phyloP scores from a whole-genome alignment of 1,140 invertebrate species.

The Philopotamus ludificatus region DNA sequence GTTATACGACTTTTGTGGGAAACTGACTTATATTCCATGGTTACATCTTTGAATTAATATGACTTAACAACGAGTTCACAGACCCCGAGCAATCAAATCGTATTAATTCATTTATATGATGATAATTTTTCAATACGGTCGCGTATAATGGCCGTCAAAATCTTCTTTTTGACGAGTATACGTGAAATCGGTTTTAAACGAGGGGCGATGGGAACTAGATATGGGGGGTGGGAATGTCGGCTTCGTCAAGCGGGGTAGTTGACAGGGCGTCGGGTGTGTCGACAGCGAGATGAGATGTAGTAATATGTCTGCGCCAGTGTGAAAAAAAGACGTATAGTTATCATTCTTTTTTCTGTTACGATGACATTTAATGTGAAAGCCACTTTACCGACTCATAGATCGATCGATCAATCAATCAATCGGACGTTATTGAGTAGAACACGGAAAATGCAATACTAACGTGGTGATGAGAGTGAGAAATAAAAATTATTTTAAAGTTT shows the following conservation, averaged over 20 bases:
- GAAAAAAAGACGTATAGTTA: not conserved
- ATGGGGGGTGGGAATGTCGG: slow-evolving; percentile 1
- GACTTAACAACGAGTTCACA: not conserved
- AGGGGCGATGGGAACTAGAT: not conserved
- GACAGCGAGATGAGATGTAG: slow-evolving; percentile 1
- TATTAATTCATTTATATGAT: no score
- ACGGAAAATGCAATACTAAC: no score
- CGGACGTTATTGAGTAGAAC: no score
- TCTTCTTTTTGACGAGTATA: not conserved
- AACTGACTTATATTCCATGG: not conserved
- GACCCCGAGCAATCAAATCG: not conserved
- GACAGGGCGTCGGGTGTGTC: not conserved
- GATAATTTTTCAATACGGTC: no score
- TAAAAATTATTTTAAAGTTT: no score
- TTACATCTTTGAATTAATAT: not conserved
- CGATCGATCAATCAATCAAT: not conserved
- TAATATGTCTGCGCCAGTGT: not conserved
- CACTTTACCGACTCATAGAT: not conserved
- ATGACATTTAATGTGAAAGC: not conserved
- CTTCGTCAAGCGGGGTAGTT: slow-evolving; percentile 2
- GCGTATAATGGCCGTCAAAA: no score
- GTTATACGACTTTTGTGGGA: slow-evolving; percentile 9
- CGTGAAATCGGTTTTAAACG: slow-evolving; percentile 22
- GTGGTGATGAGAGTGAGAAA: no score
- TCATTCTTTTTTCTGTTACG: not conserved